Evolutionary conservation across 2,888 invertebrate genomes (phyloP).

Genomic region (Luperina testacea): DNA sequence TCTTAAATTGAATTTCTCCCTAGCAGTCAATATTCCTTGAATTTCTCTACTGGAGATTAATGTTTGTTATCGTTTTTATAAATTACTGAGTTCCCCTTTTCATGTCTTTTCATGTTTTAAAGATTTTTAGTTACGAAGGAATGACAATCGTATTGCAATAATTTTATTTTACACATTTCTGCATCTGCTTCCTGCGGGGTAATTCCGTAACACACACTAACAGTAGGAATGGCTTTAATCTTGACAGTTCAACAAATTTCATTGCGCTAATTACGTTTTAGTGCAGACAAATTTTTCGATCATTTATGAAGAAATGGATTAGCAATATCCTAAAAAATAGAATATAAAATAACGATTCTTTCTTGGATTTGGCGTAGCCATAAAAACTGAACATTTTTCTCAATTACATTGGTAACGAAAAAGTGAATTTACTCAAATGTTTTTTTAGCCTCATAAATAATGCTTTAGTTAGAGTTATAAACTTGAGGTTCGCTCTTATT

Average conservation of each 20-base stretch:
- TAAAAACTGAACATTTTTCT: constrained; percentile 59
- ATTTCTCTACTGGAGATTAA: not conserved
- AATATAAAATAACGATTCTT: not conserved
- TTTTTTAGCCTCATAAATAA: constrained; percentile 71
- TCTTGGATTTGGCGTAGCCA: constrained; percentile 10
- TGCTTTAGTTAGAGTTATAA: constrained; percentile 68
- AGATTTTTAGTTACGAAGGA: not conserved
- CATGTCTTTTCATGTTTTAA: not conserved
- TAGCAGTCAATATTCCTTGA: not conserved
- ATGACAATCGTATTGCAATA: not conserved
- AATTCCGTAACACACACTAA: too few species aligned
- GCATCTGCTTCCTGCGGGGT: constrained; percentile 36
- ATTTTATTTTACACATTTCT: not conserved
- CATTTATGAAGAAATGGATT: too few species aligned
- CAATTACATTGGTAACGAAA: constrained; percentile 59
- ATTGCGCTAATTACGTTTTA: too few species aligned
- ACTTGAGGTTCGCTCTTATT: constrained; percentile 70
- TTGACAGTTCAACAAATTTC: too few species aligned
- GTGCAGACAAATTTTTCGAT: too few species aligned
- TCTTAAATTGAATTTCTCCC: not conserved
- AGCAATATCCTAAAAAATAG: not conserved
- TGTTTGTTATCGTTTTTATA: not conserved
- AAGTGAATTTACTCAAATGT: constrained; percentile 69
- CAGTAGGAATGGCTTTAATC: too few species aligned
- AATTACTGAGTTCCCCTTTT: not conserved